A percentile compares a stretch with the other conserved stretches of the same genome.
Evolutionary conservation across 2,113 vertebrate genomes (phyloP).

Genomic region (Columba janthina): DNA sequence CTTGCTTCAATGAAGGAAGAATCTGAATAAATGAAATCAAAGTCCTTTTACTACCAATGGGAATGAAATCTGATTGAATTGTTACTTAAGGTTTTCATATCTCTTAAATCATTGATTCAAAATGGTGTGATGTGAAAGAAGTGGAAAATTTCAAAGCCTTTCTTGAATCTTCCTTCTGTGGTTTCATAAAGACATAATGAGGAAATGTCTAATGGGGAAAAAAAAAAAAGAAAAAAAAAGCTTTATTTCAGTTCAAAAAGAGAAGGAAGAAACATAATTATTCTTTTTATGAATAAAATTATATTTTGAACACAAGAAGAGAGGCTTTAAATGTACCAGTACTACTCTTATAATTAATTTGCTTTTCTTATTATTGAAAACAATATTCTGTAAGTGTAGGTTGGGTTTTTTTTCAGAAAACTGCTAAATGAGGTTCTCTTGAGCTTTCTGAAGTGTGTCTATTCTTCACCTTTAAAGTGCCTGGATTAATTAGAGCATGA

Average conservation of each 20-base stretch:
- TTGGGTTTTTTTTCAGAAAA: constrained; percentile 35
- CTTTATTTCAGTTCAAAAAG: not conserved
- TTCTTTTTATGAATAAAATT: constrained; percentile 62
- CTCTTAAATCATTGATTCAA: constrained; percentile 41
- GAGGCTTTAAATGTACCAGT: constrained; percentile 41
- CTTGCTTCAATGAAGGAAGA: constrained; percentile 22
- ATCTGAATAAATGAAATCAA: constrained; percentile 37
- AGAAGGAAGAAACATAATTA: constrained; percentile 46
- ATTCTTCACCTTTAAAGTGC: constrained; percentile 55
- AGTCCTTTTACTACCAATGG: constrained; percentile 11
- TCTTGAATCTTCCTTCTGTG: constrained; percentile 29
- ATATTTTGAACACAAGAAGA: constrained; percentile 56
- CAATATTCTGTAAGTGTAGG: constrained; percentile 54
- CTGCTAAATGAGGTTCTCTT: constrained; percentile 61
- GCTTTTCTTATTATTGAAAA: constrained; percentile 68
- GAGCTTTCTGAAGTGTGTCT: constrained; percentile 64
- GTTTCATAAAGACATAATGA: constrained; percentile 30
- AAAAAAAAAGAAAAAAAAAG: not conserved
- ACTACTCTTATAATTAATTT: constrained; percentile 65
- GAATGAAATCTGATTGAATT: constrained; percentile 43
- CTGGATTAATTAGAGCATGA: constrained; percentile 64
- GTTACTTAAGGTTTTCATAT: not conserved
- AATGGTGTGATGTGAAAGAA: constrained; percentile 26
- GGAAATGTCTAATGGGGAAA: constrained; percentile 16
- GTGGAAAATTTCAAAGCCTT: constrained; percentile 32